Conservation (phyloP, 1,140 invertebrate genomes). For the Riptortus pedestris region DNA sequence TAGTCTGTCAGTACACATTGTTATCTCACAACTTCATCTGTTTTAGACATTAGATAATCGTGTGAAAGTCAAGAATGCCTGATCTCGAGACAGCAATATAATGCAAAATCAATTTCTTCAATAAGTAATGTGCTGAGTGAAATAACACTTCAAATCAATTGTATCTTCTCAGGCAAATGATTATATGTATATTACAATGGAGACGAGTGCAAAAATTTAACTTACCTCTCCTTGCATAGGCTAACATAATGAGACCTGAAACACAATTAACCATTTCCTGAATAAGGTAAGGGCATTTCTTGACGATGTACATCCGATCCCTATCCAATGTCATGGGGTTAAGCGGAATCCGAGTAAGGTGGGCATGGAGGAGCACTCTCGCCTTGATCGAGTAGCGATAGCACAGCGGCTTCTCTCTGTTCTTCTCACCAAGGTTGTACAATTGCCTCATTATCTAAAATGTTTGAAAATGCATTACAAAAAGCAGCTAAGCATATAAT, state of each 20-base stretch:
- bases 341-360: constrained; percentile 73
- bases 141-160: neutral
- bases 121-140: no score
- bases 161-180: no score
- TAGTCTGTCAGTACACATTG: no score
- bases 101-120: no score
- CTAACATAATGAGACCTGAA: constrained; percentile 83
- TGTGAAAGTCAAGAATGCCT: no score
- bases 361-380: constrained; percentile 84
- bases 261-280: constrained; percentile 96
- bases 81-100: no score
- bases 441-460: constrained; percentile 80
- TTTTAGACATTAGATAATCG: no score
- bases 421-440: constrained; percentile 82
- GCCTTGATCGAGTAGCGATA: constrained; percentile 95
- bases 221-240: constrained; percentile 76
- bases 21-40: no score
- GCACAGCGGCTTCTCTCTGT: constrained; percentile 86
- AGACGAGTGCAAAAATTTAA: neutral
- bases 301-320: constrained; percentile 77
- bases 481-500: neutral
- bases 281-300: constrained; percentile 89
- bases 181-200: no score
- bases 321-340: constrained; percentile 71
- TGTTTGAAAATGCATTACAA: neutral